These are phyloP conservation scores for Nothura maculosa DNA, from an alignment of 2,797 vertebrate species.

Conservation along the genomic window DNA sequence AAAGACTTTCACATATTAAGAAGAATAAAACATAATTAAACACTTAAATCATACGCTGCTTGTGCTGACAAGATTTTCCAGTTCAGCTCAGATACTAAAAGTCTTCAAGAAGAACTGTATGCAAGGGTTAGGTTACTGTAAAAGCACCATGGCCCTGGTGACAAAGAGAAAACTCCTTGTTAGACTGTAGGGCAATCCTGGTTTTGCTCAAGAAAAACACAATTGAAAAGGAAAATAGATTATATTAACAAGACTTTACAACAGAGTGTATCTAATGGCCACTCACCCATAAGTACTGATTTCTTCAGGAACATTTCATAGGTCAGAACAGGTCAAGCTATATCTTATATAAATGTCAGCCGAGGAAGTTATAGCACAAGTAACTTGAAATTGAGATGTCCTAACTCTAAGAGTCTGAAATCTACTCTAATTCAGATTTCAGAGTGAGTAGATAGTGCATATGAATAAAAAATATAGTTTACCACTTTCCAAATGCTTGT, in stretches of 20 bases:
- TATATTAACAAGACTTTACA: not conserved
- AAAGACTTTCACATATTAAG: not conserved
- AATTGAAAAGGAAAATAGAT: not conserved
- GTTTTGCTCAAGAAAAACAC: not conserved
- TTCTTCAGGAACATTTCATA: not conserved
- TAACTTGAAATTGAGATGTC: not conserved
- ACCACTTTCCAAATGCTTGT: not conserved
- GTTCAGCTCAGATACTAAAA: not conserved
- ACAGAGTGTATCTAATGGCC: not conserved
- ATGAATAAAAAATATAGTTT: not conserved
- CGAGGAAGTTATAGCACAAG: not conserved
- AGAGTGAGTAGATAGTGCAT: not conserved
- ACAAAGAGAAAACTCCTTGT: not conserved
- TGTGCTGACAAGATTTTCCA: not conserved
- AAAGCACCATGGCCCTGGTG: accelerated
- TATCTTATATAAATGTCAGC: not conserved
- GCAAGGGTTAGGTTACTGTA: not conserved
- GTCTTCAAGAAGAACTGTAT: not conserved
- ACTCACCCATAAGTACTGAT: not conserved
- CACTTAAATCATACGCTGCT: not conserved
- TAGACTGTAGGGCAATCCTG: not conserved
- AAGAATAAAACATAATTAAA: not conserved
- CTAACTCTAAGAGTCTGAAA: not conserved
- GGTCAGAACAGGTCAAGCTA: not conserved
- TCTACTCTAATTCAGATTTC: not conserved